Evolutionary conservation across 2,113 vertebrate species (phyloP).

Genomic region (Limnothrissa miodon): DNA sequence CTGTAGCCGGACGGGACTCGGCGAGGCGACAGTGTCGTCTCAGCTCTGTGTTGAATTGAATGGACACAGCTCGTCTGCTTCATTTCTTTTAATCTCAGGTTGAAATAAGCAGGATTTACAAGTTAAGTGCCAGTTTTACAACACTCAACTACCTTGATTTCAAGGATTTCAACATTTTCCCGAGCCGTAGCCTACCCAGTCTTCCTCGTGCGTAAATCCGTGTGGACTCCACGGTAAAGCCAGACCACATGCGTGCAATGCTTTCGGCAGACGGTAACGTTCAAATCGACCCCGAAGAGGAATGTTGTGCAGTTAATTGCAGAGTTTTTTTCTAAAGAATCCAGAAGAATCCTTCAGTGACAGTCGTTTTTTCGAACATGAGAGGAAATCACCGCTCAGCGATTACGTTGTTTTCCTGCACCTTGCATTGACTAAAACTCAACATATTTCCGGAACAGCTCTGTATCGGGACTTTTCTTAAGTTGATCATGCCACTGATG

Average conservation of each 20-base stretch:
- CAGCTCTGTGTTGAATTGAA: slow-evolving; percentile 31
- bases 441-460: slow-evolving; percentile 20
- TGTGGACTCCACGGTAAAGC: slow-evolving; percentile 33
- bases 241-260: slow-evolving; percentile 41
- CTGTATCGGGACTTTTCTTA: slow-evolving; percentile 52
- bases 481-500: slow-evolving; percentile 52
- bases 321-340: slow-evolving; percentile 26
- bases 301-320: slow-evolving; percentile 37
- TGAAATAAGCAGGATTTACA: slow-evolving; percentile 54
- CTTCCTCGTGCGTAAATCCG: slow-evolving; percentile 41
- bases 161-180: slow-evolving; percentile 44
- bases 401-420: slow-evolving; percentile 28
- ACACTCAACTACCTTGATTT: slow-evolving; percentile 41
- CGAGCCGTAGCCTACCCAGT: slow-evolving; percentile 24
- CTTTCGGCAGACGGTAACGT: slow-evolving; percentile 42
- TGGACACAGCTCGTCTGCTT: slow-evolving; percentile 42
- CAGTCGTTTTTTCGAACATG: slow-evolving; percentile 27
- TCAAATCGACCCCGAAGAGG: slow-evolving; percentile 36
- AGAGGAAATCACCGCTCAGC: slow-evolving; percentile 37
- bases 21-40: slow-evolving; percentile 41
- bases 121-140: slow-evolving; percentile 58
- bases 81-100: slow-evolving; percentile 50
- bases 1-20: slow-evolving; percentile 46
- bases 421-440: slow-evolving; percentile 35
- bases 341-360: slow-evolving; percentile 42